These are phyloP conservation scores for Euglossa dilemma DNA, from an alignment of 1,140 invertebrate species.

Conservation along the genomic window DNA sequence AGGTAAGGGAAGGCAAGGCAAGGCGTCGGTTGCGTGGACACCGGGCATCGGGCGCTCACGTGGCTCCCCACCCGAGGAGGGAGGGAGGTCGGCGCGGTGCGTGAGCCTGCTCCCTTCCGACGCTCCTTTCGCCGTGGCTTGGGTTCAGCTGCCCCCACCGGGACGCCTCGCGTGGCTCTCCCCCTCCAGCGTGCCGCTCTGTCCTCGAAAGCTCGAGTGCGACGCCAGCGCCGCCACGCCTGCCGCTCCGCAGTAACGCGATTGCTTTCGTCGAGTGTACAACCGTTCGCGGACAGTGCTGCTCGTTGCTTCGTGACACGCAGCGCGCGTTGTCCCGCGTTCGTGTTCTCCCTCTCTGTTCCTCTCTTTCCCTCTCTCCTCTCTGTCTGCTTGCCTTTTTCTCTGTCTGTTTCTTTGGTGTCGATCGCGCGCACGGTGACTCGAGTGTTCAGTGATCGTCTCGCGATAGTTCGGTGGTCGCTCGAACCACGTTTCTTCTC, in stretches of 20 bases:
- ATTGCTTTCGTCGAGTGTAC: slow-evolving; percentile 73
- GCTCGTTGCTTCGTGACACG: slow-evolving; percentile 46
- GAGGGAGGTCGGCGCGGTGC: too few species aligned
- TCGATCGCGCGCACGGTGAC: slow-evolving; percentile 15
- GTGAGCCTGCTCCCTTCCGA: slow-evolving; percentile 53
- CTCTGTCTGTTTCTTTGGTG: not conserved
- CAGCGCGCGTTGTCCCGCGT: slow-evolving; percentile 48
- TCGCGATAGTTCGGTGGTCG: slow-evolving; percentile 19
- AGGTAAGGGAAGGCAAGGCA: slow-evolving; percentile 50
- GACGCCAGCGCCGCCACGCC: slow-evolving; percentile 69
- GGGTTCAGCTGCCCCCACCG: not conserved
- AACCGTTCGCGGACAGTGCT: slow-evolving; percentile 14
- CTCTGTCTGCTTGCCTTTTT: not conserved
- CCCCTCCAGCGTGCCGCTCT: slow-evolving; percentile 22
- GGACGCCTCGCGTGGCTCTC: slow-evolving; percentile 50
- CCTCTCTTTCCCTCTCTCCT: not conserved
- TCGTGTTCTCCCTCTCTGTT: not conserved
- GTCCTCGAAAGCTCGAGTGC: slow-evolving; percentile 57
- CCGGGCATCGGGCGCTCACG: slow-evolving; percentile 70
- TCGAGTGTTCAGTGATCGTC: slow-evolving; percentile 37
- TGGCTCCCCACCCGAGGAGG: slow-evolving; percentile 62
- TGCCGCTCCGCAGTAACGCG: slow-evolving; percentile 77
- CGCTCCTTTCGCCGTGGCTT: slow-evolving; percentile 42
- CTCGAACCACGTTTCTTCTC: not conserved
- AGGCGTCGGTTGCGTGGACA: slow-evolving; percentile 68